These are phyloP conservation scores for Aspidapion aeneum DNA, from an alignment of 2,888 invertebrate genomes.

Conservation along the genomic window DNA sequence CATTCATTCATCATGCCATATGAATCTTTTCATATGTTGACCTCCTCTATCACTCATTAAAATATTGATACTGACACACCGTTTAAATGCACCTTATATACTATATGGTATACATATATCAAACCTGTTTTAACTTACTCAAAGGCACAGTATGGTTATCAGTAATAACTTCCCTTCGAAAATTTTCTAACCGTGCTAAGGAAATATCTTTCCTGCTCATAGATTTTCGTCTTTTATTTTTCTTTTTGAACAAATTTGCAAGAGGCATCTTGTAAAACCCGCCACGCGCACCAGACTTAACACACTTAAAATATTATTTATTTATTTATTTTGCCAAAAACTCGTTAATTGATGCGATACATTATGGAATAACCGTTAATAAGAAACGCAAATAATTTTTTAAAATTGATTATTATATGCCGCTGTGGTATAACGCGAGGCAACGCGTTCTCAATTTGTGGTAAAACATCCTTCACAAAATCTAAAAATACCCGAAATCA, in stretches of 20 bases:
- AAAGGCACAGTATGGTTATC: conserved; percentile 52
- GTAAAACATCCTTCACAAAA: conserved; percentile 17
- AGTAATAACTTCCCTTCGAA: conserved; percentile 58
- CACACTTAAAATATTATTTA: not conserved
- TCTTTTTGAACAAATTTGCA: conserved; percentile 35
- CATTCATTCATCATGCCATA: too few species aligned
- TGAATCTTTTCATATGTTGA: too few species aligned
- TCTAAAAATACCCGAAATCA: conserved; percentile 26
- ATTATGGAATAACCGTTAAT: not conserved
- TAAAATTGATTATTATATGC: not conserved
- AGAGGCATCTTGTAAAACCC: not conserved
- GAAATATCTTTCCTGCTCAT: conserved; percentile 48
- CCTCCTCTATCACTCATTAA: too few species aligned
- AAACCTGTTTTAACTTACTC: too few species aligned
- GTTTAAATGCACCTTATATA: too few species aligned
- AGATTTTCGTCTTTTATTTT: conserved; percentile 35
- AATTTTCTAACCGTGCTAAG: conserved; percentile 48
- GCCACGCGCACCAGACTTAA: not conserved
- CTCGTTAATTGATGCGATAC: not conserved
- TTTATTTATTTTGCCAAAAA: not conserved
- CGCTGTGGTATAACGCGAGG: conserved; percentile 8
- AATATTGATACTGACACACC: too few species aligned
- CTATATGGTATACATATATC: too few species aligned
- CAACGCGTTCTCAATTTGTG: conserved; percentile 16
- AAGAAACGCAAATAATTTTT: not conserved